Evolutionary conservation across 2,113 vertebrate species (phyloP).

Genomic region (Spea bombifrons): DNA sequence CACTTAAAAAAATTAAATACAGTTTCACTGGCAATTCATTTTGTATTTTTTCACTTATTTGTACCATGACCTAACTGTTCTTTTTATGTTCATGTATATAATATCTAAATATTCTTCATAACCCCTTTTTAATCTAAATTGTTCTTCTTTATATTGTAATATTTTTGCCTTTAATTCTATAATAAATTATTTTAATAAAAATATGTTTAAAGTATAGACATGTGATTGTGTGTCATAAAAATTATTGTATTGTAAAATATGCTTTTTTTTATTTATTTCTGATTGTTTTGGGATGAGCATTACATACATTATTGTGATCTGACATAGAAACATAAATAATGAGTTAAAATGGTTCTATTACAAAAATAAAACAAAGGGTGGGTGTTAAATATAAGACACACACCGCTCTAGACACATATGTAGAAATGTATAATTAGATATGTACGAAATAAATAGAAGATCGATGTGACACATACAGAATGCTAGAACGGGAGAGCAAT

Average conservation of each 20-base stretch:
- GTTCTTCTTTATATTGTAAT: no score
- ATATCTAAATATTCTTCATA: no score
- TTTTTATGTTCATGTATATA: no score
- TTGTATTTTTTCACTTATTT: no score
- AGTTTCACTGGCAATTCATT: no score
- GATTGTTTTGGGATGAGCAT: not conserved
- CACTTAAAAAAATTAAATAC: no score
- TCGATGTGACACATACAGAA: not conserved
- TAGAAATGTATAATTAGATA: not conserved
- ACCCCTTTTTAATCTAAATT: no score
- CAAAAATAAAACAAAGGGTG: not conserved
- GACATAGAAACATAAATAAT: not conserved
- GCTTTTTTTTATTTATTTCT: not conserved
- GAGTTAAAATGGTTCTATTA: not conserved
- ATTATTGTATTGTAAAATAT: not conserved
- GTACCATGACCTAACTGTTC: no score
- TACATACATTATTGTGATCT: slow-evolving; percentile 28
- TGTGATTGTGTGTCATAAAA: no score
- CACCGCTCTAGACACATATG: not conserved
- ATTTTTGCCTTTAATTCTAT: no score
- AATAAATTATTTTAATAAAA: not conserved
- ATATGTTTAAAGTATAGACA: not conserved
- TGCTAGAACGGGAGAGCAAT: not conserved
- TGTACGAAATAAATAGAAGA: not conserved
- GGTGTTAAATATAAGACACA: slow-evolving; percentile 1